Percentiles rank a stretch among this genome's conserved stretches.
Conservation (phyloP, 2,888 invertebrate genomes). For the Zelleria hepariella region DNA sequence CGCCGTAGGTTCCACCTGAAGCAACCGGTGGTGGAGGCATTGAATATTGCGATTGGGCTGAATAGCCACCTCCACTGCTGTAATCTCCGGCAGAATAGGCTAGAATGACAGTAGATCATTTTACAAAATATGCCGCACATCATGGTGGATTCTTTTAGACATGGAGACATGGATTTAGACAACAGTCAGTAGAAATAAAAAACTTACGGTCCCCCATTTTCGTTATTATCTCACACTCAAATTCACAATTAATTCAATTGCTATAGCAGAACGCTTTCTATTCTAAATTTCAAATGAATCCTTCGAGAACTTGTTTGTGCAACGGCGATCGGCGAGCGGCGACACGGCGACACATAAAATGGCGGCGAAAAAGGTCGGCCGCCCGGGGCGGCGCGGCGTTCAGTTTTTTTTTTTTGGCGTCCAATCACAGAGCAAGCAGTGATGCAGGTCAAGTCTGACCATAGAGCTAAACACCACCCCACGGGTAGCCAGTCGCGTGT, state of each 20-base stretch:
- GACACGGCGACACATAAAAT: no score
- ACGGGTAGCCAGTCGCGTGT: no score
- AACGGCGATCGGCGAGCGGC: no score
- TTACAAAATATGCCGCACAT: background rate
- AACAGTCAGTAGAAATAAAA: background rate
- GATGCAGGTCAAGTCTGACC: no score
- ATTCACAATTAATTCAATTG: background rate
- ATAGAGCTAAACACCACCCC: no score
- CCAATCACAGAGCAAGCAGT: no score
- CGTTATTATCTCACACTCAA: background rate
- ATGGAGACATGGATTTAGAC: background rate
- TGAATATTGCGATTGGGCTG: slow-evolving; percentile 55
- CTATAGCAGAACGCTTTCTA: background rate
- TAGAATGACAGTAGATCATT: background rate
- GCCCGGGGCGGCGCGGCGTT: no score
- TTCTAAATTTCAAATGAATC: no score
- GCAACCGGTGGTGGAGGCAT: slow-evolving; percentile 57
- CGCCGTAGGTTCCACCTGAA: slow-evolving; percentile 51
- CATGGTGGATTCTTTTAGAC: background rate
- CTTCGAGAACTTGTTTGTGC: no score
- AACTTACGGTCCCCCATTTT: slow-evolving; percentile 19
- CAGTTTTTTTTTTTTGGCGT: no score
- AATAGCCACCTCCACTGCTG: slow-evolving; percentile 43
- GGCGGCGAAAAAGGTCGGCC: no score
- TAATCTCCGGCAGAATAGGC: slow-evolving; percentile 40